Percentiles rank a stretch among this genome's conserved stretches.
Evolutionary conservation across 2,888 invertebrate species (phyloP).

Genomic region (Drosophila gaucha): DNA sequence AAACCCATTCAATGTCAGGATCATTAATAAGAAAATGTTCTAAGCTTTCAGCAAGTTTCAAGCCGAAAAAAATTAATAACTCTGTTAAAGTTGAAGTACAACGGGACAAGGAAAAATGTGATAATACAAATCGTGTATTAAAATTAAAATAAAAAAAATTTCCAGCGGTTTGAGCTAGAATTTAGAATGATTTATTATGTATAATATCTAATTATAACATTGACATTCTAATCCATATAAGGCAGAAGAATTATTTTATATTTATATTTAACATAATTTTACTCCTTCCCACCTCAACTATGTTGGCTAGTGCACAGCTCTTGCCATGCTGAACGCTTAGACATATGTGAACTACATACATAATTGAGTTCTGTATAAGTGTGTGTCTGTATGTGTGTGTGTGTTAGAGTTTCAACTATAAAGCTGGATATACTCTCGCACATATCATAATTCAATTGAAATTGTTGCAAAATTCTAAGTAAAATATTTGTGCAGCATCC

Average conservation of each 20-base stretch:
- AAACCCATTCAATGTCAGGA: no score
- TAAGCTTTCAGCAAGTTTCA: no score
- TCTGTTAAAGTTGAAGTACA: no score
- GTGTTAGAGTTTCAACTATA: conserved; percentile 10
- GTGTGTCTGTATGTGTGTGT: conserved; percentile 17
- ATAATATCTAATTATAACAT: no score
- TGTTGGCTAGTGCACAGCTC: conserved; percentile 27
- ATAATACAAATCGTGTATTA: no score
- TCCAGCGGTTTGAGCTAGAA: no score
- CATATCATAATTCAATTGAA: conserved; percentile 73
- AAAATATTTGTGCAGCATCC: conserved; percentile 56
- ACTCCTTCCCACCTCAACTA: background rate
- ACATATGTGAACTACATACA: conserved; percentile 41
- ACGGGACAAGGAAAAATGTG: no score
- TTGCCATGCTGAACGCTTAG: conserved; percentile 4
- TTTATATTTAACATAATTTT: background rate
- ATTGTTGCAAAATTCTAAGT: conserved; percentile 61
- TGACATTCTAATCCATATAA: no score
- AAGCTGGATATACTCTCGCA: conserved; percentile 30
- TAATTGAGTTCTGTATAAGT: conserved; percentile 49
- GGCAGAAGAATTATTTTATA: background rate
- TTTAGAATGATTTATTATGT: no score
- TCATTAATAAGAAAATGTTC: no score
- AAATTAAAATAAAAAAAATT: no score
- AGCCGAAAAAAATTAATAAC: no score